Evolutionary conservation across 2,888 invertebrate genomes (phyloP).

Genomic region (Microplitis manilae): DNA sequence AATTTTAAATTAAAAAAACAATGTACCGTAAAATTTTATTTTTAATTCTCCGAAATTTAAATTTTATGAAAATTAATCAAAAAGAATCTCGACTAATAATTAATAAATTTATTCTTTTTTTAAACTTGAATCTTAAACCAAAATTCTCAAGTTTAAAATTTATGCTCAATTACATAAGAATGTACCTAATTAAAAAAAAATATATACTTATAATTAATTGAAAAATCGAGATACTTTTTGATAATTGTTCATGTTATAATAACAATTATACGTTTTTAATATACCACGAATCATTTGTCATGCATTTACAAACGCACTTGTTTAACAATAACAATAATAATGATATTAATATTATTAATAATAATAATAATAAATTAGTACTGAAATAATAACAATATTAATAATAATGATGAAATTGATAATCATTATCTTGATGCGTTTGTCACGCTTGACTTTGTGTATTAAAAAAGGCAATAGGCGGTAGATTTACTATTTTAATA

Average conservation of each 20-base stretch:
- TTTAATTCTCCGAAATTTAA: neutral
- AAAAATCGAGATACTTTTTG: conserved; percentile 1
- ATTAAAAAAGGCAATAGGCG: conserved; percentile 57
- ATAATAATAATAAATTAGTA: conserved; percentile 14
- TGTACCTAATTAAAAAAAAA: conserved; percentile 35
- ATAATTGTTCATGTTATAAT: conserved; percentile 26
- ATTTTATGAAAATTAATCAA: conserved; percentile 14
- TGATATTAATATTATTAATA: conserved; percentile 49
- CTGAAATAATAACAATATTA: conserved; percentile 29
- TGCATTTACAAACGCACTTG: conserved; percentile 35
- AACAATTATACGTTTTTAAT: neutral
- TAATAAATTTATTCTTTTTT: neutral
- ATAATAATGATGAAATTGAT: conserved; percentile 7
- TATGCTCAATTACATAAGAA: conserved; percentile 57
- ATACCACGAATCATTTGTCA: neutral
- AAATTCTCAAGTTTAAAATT: conserved; percentile 47
- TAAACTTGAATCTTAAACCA: conserved; percentile 28
- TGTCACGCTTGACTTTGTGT: conserved; percentile 28
- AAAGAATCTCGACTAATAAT: conserved; percentile 6
- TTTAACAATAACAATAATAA: conserved; percentile 57
- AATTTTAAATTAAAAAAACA: too few relatives aligned
- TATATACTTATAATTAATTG: neutral
- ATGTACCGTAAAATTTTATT: neutral
- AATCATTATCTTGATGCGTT: conserved; percentile 6
- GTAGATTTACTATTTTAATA: conserved; percentile 68